phyloP scores from a whole-genome alignment of 1,140 invertebrate genomes.

The Lordiphosa collinella region DNA sequence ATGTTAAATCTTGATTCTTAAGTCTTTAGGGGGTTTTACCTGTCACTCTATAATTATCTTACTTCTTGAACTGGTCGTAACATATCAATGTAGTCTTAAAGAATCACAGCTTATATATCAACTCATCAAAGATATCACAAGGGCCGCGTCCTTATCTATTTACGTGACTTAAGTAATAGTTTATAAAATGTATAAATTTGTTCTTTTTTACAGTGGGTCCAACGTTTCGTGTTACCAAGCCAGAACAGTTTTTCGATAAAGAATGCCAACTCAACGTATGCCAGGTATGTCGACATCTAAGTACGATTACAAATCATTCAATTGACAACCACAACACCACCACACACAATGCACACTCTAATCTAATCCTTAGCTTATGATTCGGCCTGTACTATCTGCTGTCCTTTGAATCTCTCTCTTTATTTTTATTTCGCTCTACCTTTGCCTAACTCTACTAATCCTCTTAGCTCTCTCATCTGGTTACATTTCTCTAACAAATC shows the following conservation, averaged over 20 bases:
- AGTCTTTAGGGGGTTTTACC: too few species aligned
- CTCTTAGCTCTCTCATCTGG: constrained; percentile 26
- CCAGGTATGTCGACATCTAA: constrained; percentile 66
- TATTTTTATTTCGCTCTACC: constrained; percentile 9
- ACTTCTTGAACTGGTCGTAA: constrained; percentile 2
- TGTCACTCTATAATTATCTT: neutral
- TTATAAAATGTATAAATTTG: constrained; percentile 3
- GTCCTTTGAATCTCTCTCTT: constrained; percentile 8
- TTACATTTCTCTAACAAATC: constrained; percentile 35
- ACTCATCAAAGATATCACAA: constrained; percentile 25
- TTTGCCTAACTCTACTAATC: constrained; percentile 14
- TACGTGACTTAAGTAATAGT: constrained; percentile 53
- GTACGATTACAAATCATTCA: constrained; percentile 9
- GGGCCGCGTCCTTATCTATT: constrained; percentile 37
- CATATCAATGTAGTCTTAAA: constrained; percentile 21
- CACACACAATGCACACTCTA: constrained; percentile 28
- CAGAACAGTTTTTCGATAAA: constrained; percentile 77
- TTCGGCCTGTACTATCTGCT: constrained; percentile 27
- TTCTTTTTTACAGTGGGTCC: constrained; percentile 62
- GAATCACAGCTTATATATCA: constrained; percentile 47
- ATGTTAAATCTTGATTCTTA: neutral
- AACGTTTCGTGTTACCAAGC: constrained; percentile 74
- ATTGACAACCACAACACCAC: constrained; percentile 6
- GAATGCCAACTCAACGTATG: constrained; percentile 75
- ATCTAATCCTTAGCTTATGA: constrained; percentile 26